Evolutionary conservation across 1,140 invertebrate genomes (phyloP).

Genomic region (Portunus trituberculatus): DNA sequence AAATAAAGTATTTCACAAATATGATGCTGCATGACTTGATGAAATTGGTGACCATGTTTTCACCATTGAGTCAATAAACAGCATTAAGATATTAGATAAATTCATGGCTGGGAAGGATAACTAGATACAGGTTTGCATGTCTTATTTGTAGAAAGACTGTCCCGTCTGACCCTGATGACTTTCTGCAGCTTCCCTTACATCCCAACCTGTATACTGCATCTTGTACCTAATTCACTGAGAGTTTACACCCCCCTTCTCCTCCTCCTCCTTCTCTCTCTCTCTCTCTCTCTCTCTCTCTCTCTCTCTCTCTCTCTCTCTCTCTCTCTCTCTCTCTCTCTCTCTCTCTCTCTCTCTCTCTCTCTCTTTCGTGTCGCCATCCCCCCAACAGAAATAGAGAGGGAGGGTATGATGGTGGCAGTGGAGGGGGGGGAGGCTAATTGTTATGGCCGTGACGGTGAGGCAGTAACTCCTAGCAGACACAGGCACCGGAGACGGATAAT

Average conservation of each 20-base stretch:
- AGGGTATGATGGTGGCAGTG: not conserved
- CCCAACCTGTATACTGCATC: no score
- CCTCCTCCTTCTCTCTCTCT: no score
- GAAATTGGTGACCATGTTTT: not conserved
- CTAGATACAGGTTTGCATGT: no score
- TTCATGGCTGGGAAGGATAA: no score
- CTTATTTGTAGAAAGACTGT: no score
- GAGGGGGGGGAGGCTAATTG: constrained; percentile 36
- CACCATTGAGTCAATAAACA: not conserved
- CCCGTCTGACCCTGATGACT: no score
- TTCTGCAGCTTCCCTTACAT: no score
- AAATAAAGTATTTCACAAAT: not conserved
- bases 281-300: no score
- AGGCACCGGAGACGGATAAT: constrained; percentile 62
- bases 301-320: not conserved
- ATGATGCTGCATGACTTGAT: no score
- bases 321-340: constrained; percentile 5
- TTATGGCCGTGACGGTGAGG: constrained; percentile 35
- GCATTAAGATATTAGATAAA: not conserved
- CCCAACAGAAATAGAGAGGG: not conserved
- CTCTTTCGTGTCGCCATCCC: not conserved
- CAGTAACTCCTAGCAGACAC: constrained; percentile 52
- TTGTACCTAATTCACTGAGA: no score
- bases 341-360: constrained; percentile 31
- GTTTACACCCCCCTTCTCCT: no score